Base-by-base conservation (phyloP, 2,113 vertebrate species). In the Chionodraco myersi region DNA sequence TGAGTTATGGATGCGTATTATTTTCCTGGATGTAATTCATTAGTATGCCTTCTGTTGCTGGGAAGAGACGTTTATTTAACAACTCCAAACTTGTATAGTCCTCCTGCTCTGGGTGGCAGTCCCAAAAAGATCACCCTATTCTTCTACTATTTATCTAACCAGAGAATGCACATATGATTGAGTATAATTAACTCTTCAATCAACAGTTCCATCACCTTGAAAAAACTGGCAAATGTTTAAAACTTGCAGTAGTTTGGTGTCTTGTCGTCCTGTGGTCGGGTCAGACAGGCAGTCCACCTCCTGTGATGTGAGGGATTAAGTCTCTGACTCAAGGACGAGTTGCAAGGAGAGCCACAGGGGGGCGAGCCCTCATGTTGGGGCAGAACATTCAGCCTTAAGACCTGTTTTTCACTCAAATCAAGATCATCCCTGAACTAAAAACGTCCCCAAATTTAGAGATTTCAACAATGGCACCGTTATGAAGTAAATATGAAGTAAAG, bases 301-400 rank as follows among this genome's bases (percentile, higher is more conserved):
- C 30, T 26, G 21, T 21, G 23, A 45, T 41, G 52, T 26, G 59
- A 58, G 48, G 51, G 76, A 72, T 83, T 72, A 69, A 75, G n/a
- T 30, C 47, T 73, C 26, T 13, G 41, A 11, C 21, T 70, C 47
- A 72, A 69, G 79, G 57, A 72, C 61, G 56, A 18, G 26, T 48
- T 16, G 53, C 30, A 73, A 56, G 41, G 61, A 47, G 13, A 34
- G 30, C 12, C 52, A 47, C 15, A 61, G 45, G 26, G 7, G 23
- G 3, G 7, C 0, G 10, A 59, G 3, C 41, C 30, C 57, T 72
- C 47, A 53, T 4, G 10, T 26, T 53, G 52, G 47, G 11, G 4
- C 6, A 16, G 15, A 60, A 61, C 49, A 30, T 65, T 26, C 21
- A 51, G 66, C 64, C 48, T 36, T 3, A 16, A 59, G 30, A n/a